Conservation (phyloP, 1,140 invertebrate genomes). For the Atopsyche davidsoni region DNA sequence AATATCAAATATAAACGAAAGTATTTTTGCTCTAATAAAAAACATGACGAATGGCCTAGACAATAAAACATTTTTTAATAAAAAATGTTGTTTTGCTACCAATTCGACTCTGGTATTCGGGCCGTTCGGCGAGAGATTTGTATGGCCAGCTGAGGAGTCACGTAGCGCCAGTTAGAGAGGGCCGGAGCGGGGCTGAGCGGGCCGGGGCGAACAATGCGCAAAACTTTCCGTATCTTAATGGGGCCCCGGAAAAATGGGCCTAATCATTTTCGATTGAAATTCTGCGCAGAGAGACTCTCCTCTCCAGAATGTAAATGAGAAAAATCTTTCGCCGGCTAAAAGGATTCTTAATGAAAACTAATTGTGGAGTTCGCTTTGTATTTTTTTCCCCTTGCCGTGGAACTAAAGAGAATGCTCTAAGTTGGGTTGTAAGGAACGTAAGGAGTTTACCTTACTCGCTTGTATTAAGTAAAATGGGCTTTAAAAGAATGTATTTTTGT, state of each 20-base stretch:
- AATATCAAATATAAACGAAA: too few species aligned
- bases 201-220: conserved; percentile 18
- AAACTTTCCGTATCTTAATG: conserved; percentile 26
- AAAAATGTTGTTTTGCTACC: too few species aligned
- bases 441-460: too few species aligned
- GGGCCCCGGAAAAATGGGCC: conserved; percentile 24
- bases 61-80: too few species aligned
- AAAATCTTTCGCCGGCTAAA: conserved; percentile 7
- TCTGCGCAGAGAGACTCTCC: conserved; percentile 11
- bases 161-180: conserved; percentile 26
- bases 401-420: too few species aligned
- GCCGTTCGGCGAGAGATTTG: conserved; percentile 19
- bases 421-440: too few species aligned
- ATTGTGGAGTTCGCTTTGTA: too few species aligned
- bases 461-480: too few species aligned
- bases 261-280: conserved; percentile 29
- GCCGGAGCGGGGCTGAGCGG: conserved; percentile 7
- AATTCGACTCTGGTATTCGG: conserved; percentile 1
- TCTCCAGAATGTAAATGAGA: conserved; percentile 9
- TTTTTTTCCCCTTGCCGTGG: too few species aligned
- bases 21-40: too few species aligned
- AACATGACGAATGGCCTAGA: too few species aligned
- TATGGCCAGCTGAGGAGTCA: conserved; percentile 20
- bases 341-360: conserved; percentile 19
- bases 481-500: too few species aligned